Base-by-base conservation (phyloP, 2,113 vertebrate species). In the Pyrgilauda ruficollis region DNA sequence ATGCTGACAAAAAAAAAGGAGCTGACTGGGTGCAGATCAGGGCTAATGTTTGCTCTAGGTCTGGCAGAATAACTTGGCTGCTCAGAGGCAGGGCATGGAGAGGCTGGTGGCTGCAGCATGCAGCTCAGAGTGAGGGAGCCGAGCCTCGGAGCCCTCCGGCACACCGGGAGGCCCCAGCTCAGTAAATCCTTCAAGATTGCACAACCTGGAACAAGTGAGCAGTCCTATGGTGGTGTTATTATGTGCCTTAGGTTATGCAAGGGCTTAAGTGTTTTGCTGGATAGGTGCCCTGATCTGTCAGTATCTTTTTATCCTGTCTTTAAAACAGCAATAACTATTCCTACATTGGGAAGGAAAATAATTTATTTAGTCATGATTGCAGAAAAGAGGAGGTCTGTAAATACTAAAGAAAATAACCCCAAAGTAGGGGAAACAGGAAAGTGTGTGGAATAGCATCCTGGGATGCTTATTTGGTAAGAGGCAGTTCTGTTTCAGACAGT, bases 201-300 rank as follows among this genome's bases (percentile, higher is more conserved):
- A 62, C 76, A 76, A 76, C 62, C 37, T 82, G 84, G 77, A 89
- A 87, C 18, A 23, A 84, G 31, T 6, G 43, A 83, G 31, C 39
- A 62, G 46, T 59, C 75, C 84, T 76, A 0, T 10, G 27, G 50
- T 19, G 39, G 17, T 33, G 20, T 67, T 76, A 27, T 83, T 85
- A 59, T 31, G 61, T 74, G 80, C 44, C 69, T 69, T 5, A 6
- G 47, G 55, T 94, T 94, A 88, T 67, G 87, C 63, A 96, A 93
- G 63, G 26, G 35, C 74, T 58, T 37, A 82, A 84, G 46, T 64
- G 78, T 79, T 95, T 77, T 55, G 67, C 70, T 91, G 78, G 74
- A 74, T 58, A 58, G 16, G 16, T 33, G 70, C 82, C 58, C 55
- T 63, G 59, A 89, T 74, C 63, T 73, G 53, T 67, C 79, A 33